Evolutionary conservation across 2,113 vertebrate genomes (phyloP).

Genomic region (Oncorhynchus gorbuscha): DNA sequence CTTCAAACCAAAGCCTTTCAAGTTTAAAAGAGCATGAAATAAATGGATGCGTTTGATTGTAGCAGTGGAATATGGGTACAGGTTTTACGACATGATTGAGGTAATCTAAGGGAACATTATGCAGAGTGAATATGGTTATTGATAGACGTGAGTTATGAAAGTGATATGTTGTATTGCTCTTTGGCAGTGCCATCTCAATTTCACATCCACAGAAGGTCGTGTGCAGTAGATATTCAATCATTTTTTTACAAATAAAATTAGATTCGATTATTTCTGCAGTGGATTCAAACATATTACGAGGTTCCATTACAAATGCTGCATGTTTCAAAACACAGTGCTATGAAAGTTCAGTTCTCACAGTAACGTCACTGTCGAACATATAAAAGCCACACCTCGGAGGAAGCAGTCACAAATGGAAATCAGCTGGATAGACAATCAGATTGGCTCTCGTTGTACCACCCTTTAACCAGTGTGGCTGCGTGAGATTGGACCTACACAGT

Average conservation of each 20-base stretch:
- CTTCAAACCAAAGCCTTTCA: conserved; percentile 26
- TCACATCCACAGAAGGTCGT: conserved; percentile 9
- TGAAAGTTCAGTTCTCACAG: conserved; percentile 46
- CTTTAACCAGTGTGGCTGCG: neutral
- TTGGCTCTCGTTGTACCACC: neutral
- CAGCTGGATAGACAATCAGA: conserved; percentile 18
- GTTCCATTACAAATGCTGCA: conserved; percentile 39
- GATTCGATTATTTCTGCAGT: too few relatives aligned
- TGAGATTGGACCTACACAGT: neutral
- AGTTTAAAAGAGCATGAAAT: neutral
- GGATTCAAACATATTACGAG: conserved; percentile 15
- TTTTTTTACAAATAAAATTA: too few relatives aligned
- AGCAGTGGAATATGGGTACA: too few relatives aligned
- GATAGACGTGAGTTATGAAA: conserved; percentile 1
- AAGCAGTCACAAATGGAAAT: conserved; percentile 18
- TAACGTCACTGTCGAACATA: conserved; percentile 44
- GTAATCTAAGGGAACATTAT: neutral
- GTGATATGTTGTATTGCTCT: conserved; percentile 35
- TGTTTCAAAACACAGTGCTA: conserved; percentile 42
- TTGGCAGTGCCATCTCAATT: conserved; percentile 10
- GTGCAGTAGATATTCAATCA: neutral
- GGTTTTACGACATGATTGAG: neutral
- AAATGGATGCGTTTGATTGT: too few relatives aligned
- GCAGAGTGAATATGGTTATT: neutral
- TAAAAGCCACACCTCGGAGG: conserved; percentile 36